Evolutionary conservation across 2,888 invertebrate species (phyloP), one percentile per base, ranked within the genome.

Genomic region (Caenorhabditis sulstoni): DNA sequence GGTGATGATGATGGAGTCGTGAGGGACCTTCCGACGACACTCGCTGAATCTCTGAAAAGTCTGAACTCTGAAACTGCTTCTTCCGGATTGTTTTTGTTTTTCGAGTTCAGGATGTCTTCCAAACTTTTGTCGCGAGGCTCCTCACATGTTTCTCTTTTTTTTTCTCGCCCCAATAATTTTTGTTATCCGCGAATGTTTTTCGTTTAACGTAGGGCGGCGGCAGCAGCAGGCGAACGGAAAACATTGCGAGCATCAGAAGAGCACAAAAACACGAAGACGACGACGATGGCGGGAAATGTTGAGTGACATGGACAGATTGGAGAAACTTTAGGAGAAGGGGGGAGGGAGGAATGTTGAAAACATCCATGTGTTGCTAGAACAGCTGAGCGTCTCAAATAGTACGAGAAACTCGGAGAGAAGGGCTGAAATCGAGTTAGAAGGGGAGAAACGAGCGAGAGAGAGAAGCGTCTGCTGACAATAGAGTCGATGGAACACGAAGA

Each of bases 281-380:
- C 45, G 41, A 58, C 47, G 71, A 57, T 18, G 64, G 41, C 22
- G 61, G 73, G 58, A 73, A 64, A 73, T 64, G 73, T 73, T 73
- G 73, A 73, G 73, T 73, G 73, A 64, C 64, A 64, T 73, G 73
- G 50, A 62, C 67, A 76, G 75, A 67, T 76, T 76, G 75, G 41
- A 67, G 75, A 76, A 76, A 67, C 66, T 62, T 45, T 58, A 8
- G 75, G 62, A n/a, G n/a, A n/a, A n/a, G n/a, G n/a, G n/a, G n/a
- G n/a, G n/a, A n/a, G n/a, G 62, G 62, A 62, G 62, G 75, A 66
- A 76, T 62, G 67, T 67, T 75, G 66, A 75, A 76, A 76, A 76
- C 75, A 76, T 76, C 50, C 50, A 61, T 75, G 65, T 66, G 71
- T 71, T 71, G 62, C 71, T 57, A 64, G 73, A 73, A 73, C 73